Evolutionary conservation across 2,797 vertebrate genomes (phyloP), one percentile per base, ranked within the genome.

Genomic region (Acanthurus leucopareius): DNA sequence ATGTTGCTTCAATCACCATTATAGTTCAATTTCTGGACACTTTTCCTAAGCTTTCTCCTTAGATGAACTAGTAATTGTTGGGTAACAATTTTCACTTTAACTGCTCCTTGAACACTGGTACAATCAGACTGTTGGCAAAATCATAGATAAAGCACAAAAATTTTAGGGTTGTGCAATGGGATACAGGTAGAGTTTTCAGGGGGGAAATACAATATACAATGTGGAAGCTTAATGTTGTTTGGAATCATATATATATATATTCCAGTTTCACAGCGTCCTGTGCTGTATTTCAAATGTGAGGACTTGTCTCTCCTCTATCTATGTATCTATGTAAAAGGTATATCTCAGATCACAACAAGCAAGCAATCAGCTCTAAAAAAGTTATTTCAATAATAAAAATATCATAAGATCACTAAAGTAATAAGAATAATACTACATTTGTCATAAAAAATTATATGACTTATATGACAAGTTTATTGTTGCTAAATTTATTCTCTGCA

Each of bases 1-100:
- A 47, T 51, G 48, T 63, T 57, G 45, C 58, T 76, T 78, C 54
- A 72, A 70, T 76, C 65, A 76, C 68, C 20, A 51, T 69, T 69
- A 53, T 20, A 9, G 25, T 69, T 75, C 10, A 17, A 62, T 82
- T 53, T 65, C 20, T 52, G 51, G 52, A 42, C 61, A 9, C 44
- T 6, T 70, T 61, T 47, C 44, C 28, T 10, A 28, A 66, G 54
- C 35, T 56, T 64, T 22, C 49, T 52, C 53, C 13, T 9, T 48
- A 1, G 15, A 22, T 65, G 38, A 58, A 69, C 77, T 80, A 48
- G 58, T 25, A 45, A 42, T 57, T 47, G 53, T 84, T 62, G 51
- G 65, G 60, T 9, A 44, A 53, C 20, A 52, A 10, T 60, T 74
- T 71, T 65, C n/a, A 65, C 58, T 76, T 70, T 44, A 17, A 53